These are phyloP conservation scores for Stomatorhinus ivindoensis DNA, from an alignment of 2,113 vertebrate genomes.

Conservation along the genomic window DNA sequence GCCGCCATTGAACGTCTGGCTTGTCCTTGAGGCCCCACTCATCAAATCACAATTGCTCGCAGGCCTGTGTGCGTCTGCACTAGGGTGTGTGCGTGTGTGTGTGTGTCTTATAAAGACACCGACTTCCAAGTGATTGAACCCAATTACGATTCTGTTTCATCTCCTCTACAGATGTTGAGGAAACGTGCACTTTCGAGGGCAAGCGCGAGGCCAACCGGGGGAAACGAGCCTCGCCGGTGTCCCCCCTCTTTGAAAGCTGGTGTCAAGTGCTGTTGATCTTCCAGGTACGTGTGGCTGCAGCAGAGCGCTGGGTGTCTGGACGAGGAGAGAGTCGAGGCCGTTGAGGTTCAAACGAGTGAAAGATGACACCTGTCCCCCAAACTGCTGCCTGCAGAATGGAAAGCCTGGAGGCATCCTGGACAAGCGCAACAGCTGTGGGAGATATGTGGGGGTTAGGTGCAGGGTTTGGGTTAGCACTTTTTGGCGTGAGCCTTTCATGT, in stretches of 20 bases:
- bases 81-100: not conserved
- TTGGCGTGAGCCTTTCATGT: slow-evolving; percentile 42
- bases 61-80: not conserved
- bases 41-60: slow-evolving; percentile 7
- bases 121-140: slow-evolving; percentile 27
- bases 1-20: not conserved
- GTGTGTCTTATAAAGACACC: slow-evolving; percentile 21
- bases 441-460: slow-evolving; percentile 19
- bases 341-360: slow-evolving; percentile 45
- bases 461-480: slow-evolving; percentile 19
- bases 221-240: slow-evolving; percentile 40
- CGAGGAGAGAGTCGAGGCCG: slow-evolving; percentile 31
- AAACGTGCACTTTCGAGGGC: slow-evolving; percentile 24
- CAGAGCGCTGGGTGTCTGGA: slow-evolving; percentile 41
- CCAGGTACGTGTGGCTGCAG: slow-evolving; percentile 26
- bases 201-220: slow-evolving; percentile 36
- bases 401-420: slow-evolving; percentile 27
- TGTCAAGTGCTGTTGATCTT: slow-evolving; percentile 45
- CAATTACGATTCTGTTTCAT: slow-evolving; percentile 50
- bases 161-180: slow-evolving; percentile 40
- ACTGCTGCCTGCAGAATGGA: slow-evolving; percentile 24
- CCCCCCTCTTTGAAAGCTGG: slow-evolving; percentile 30
- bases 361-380: slow-evolving; percentile 32
- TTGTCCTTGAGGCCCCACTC: not conserved
- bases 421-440: slow-evolving; percentile 20